phyloP scores from a whole-genome alignment of 2,888 invertebrate genomes.

The Congeria kusceri region DNA sequence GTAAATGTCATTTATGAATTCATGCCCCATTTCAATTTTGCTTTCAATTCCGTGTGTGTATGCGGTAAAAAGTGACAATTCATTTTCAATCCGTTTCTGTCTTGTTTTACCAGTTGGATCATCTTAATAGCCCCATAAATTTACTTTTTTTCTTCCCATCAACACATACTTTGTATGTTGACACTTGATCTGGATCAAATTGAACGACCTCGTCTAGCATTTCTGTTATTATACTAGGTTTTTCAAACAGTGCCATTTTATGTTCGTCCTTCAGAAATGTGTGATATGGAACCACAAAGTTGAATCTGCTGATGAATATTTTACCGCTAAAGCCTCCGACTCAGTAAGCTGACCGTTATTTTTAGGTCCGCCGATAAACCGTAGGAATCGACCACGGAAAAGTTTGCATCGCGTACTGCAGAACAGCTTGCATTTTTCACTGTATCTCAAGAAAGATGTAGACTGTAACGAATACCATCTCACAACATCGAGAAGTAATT shows the following conservation, averaged over 20 bases:
- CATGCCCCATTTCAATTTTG: constrained; percentile 14
- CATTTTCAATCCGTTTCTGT: not conserved
- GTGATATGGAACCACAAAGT: constrained; percentile 47
- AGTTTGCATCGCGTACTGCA: constrained; percentile 40
- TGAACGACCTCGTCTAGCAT: constrained; percentile 31
- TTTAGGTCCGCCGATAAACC: constrained; percentile 52
- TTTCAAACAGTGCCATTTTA: constrained; percentile 16
- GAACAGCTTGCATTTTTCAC: constrained; percentile 37
- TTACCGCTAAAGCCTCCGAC: constrained; percentile 4
- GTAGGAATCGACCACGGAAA: constrained; percentile 46
- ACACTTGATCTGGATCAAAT: constrained; percentile 16
- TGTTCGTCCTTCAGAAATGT: constrained; percentile 22
- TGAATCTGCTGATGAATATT: constrained; percentile 17
- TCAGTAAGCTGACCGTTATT: constrained; percentile 26
- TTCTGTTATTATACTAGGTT: constrained; percentile 31
- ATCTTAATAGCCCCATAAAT: constrained; percentile 49
- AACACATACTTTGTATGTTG: constrained; percentile 50
- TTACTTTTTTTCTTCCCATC: constrained; percentile 52
- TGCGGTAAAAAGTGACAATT: not conserved
- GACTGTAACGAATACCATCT: constrained; percentile 35
- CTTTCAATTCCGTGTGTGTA: constrained; percentile 4
- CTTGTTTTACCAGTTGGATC: constrained; percentile 31
- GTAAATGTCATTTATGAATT: not conserved
- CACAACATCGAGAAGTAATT: constrained; percentile 45
- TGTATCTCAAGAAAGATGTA: constrained; percentile 38